phyloP scores from a whole-genome alignment of 2,113 vertebrate species.

The Gorsachius goisagi region DNA sequence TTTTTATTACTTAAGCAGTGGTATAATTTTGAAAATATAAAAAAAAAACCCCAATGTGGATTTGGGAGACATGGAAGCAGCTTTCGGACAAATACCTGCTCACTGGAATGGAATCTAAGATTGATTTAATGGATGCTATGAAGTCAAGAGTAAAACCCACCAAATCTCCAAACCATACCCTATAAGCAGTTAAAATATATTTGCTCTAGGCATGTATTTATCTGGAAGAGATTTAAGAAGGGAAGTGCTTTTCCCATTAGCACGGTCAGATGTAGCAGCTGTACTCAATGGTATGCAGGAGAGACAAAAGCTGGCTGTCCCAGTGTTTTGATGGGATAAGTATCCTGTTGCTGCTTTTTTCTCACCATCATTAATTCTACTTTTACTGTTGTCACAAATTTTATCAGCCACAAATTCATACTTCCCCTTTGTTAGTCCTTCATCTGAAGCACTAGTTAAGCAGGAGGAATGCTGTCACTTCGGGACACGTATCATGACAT shows the following conservation, averaged over 20 bases:
- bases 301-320: background rate
- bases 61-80: background rate
- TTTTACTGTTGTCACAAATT: background rate
- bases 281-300: background rate
- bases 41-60: background rate
- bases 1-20: background rate
- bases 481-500: rapidly evolving
- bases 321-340: background rate
- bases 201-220: background rate
- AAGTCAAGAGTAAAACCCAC: background rate
- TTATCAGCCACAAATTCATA: background rate
- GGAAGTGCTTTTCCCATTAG: background rate
- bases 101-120: background rate
- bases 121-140: background rate
- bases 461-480: background rate
- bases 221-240: background rate
- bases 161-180: background rate
- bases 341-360: background rate
- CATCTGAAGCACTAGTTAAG: background rate
- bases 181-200: background rate
- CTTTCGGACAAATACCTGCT: background rate
- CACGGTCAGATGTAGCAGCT: background rate
- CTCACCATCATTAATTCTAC: background rate
- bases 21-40: background rate
- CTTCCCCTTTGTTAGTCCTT: background rate